These are phyloP conservation scores for Buteo buteo DNA, from an alignment of 2,113 vertebrate genomes.

Conservation along the genomic window DNA sequence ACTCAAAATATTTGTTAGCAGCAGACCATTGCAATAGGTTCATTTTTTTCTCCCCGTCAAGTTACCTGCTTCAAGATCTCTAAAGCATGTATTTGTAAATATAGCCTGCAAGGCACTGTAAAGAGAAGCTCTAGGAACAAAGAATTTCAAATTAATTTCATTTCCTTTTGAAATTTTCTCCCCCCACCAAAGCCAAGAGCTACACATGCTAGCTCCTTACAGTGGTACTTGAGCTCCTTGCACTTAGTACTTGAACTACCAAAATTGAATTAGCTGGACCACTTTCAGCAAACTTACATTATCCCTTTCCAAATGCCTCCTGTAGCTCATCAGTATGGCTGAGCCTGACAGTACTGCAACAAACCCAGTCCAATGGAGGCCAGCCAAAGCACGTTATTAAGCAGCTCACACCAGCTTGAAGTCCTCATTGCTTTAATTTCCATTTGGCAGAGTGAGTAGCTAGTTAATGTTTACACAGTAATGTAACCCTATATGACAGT, in stretches of 20 bases:
- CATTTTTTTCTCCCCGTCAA: background rate
- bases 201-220: background rate
- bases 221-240: background rate
- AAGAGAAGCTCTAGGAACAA: background rate
- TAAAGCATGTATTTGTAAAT: background rate
- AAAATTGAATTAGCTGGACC: background rate
- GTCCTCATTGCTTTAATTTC: slow-evolving; percentile 24
- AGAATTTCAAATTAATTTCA: background rate
- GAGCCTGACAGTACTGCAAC: background rate
- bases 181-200: background rate
- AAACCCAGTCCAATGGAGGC: background rate
- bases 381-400: background rate
- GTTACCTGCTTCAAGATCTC: background rate
- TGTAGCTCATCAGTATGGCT: background rate
- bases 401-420: background rate
- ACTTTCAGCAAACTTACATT: background rate
- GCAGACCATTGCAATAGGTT: background rate
- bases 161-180: background rate
- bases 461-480: slow-evolving; percentile 40
- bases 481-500: background rate
- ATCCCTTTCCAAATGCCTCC: background rate
- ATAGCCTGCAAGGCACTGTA: background rate
- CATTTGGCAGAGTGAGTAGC: background rate
- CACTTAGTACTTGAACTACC: accelerated
- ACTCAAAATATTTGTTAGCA: background rate